Percentiles rank a stretch among this genome's conserved stretches.
phyloP scores from a whole-genome alignment of 64 coral and sea anemone genomes.

The Pocillopora verrucosa region DNA sequence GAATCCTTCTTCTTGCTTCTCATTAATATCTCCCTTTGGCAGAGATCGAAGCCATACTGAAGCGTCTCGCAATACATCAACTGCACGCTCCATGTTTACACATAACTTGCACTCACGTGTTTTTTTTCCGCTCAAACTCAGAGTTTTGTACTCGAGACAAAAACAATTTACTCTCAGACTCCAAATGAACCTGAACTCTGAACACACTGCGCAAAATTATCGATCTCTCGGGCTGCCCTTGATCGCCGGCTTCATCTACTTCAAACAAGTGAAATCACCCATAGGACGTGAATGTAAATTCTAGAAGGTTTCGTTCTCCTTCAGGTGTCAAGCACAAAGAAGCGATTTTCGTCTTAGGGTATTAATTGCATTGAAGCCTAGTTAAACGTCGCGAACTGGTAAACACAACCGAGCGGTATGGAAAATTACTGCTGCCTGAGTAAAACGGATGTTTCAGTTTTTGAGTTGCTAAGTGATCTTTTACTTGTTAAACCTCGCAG shows the following conservation, averaged over 20 bases:
- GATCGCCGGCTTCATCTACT: neutral
- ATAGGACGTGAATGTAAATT: conserved; percentile 21
- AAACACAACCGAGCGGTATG: neutral
- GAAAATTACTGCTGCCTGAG: neutral
- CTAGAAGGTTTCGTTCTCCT: neutral
- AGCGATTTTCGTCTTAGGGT: neutral
- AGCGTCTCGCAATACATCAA: conserved; percentile 9
- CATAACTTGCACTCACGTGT: neutral
- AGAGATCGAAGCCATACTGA: conserved; percentile 13
- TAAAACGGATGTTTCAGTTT: neutral
- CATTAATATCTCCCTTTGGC: neutral
- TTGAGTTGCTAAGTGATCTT: neutral
- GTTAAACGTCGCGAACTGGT: neutral
- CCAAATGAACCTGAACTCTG: neutral
- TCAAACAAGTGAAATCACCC: neutral
- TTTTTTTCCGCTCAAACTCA: neutral
- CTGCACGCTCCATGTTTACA: conserved; percentile 38
- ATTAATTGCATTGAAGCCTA: neutral
- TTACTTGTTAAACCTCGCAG: neutral
- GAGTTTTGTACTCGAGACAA: no score
- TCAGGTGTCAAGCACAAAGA: neutral
- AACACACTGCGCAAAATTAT: neutral
- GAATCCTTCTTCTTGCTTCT: neutral
- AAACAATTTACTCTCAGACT: neutral
- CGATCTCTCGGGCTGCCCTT: neutral